A percentile compares a stretch with the other conserved stretches of the same genome.
Evolutionary conservation across 53 echinoderm and acorn worm species (phyloP).

Genomic region (Echinarachnius parma): DNA sequence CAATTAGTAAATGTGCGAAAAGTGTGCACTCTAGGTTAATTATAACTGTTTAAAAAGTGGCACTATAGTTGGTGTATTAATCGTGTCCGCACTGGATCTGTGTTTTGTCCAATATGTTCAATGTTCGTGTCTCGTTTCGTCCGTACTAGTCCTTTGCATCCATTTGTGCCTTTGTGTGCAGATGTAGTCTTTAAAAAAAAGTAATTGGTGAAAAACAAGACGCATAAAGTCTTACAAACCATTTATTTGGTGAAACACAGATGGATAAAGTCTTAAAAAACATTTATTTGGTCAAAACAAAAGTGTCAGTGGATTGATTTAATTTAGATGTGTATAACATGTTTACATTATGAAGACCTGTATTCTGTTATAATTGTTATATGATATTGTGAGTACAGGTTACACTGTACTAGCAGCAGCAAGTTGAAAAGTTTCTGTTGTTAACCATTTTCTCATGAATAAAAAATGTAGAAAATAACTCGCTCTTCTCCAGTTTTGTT

Average conservation of each 20-base stretch:
- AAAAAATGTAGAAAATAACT: conserved; percentile 36
- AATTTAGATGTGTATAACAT: conserved; percentile 47
- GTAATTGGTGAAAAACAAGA: not conserved
- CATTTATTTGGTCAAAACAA: too few relatives aligned
- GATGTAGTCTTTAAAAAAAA: conserved; percentile 26
- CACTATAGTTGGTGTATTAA: too few relatives aligned
- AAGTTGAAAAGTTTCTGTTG: conserved; percentile 37
- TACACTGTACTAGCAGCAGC: conserved; percentile 24
- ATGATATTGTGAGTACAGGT: conserved; percentile 28
- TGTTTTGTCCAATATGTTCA: conserved; percentile 18
- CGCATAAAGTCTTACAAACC: too few relatives aligned
- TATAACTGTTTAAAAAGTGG: too few relatives aligned
- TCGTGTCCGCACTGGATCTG: too few relatives aligned
- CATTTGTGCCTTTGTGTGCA: conserved; percentile 54
- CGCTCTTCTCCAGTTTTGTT: too few relatives aligned
- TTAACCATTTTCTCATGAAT: conserved; percentile 39
- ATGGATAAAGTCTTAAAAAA: too few relatives aligned
- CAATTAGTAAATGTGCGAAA: too few relatives aligned
- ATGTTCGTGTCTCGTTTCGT: too few relatives aligned
- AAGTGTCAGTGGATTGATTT: conserved; percentile 42
- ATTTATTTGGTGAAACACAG: too few relatives aligned
- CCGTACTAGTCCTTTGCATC: conserved; percentile 48
- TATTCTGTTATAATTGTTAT: conserved; percentile 42
- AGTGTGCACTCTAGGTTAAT: too few relatives aligned
- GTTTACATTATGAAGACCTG: conserved; percentile 46